Conservation (phyloP, 2,888 invertebrate genomes). For the Candidula unifasciata region DNA sequence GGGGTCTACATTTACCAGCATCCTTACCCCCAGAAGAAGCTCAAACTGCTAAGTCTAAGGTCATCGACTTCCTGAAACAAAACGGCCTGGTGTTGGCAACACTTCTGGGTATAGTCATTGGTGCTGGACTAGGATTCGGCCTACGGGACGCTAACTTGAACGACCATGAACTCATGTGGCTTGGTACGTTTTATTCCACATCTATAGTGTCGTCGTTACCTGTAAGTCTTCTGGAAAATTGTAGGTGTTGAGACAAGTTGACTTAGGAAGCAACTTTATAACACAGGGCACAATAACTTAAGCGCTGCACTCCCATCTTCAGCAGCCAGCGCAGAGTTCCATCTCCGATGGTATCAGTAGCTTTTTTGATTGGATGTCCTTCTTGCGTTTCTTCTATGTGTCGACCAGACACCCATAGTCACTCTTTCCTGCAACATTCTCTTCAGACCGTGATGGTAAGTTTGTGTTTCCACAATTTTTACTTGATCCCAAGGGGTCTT, state of each 20-base stretch:
- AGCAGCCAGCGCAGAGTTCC: too few species aligned
- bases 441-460: too few species aligned
- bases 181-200: constrained; percentile 55
- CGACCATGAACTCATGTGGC: constrained; percentile 57
- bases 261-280: too few species aligned
- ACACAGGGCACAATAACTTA: background rate
- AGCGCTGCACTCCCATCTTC: too few species aligned
- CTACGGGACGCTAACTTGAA: constrained; percentile 56
- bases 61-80: constrained; percentile 32
- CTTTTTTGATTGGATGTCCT: too few species aligned
- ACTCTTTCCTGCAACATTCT: too few species aligned
- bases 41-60: background rate
- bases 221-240: background rate
- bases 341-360: too few species aligned
- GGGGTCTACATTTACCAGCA: background rate
- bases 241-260: background rate
- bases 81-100: constrained; percentile 58
- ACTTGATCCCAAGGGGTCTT: too few species aligned
- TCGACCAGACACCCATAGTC: too few species aligned
- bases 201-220: background rate
- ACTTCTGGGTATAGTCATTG: constrained; percentile 56
- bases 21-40: background rate
- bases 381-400: too few species aligned
- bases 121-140: constrained; percentile 59
- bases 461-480: too few species aligned